Percentiles rank a stretch among this genome's conserved stretches.
These are phyloP conservation scores for Triops cancriformis DNA, from an alignment of 1,140 invertebrate species.

Conservation along the genomic window DNA sequence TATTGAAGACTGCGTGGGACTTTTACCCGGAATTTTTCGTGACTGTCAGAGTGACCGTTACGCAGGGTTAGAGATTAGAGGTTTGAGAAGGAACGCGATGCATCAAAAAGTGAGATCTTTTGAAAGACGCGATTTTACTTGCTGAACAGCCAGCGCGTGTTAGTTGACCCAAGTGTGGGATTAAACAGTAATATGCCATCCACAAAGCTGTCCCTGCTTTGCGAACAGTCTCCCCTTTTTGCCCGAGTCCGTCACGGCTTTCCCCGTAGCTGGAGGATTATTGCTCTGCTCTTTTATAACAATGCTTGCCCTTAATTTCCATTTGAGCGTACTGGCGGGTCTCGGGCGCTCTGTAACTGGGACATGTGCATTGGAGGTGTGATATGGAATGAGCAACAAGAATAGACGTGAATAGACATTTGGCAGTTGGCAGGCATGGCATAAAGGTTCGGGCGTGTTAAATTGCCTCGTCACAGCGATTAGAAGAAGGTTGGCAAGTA, in stretches of 20 bases:
- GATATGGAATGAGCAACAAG: not conserved
- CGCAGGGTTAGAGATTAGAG: not conserved
- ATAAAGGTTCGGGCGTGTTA: not conserved
- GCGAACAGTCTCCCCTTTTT: not conserved
- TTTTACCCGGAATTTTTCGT: not conserved
- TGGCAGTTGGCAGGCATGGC: slow-evolving; percentile 3
- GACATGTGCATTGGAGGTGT: slow-evolving; percentile 1
- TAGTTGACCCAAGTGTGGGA: not conserved
- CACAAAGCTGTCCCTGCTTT: not conserved
- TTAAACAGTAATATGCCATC: slow-evolving; percentile 7
- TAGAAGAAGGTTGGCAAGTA: slow-evolving; percentile 2
- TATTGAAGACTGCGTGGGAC: not conserved
- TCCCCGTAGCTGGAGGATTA: not conserved
- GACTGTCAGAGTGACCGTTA: not conserved
- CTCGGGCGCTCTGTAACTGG: not conserved
- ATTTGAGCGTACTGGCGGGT: not conserved
- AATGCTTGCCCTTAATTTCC: not conserved
- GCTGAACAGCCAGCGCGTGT: not conserved
- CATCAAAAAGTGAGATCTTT: not conserved
- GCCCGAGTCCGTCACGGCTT: not conserved
- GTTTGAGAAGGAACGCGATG: not conserved
- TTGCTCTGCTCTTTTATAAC: not conserved
- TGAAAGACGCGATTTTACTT: not conserved
- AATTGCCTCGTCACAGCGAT: slow-evolving; percentile 12
- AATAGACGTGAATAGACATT: not conserved